A percentile compares a stretch with the other conserved stretches of the same genome.
Evolutionary conservation across 2,888 invertebrate genomes (phyloP).

Genomic region (Ophioninae sp.): DNA sequence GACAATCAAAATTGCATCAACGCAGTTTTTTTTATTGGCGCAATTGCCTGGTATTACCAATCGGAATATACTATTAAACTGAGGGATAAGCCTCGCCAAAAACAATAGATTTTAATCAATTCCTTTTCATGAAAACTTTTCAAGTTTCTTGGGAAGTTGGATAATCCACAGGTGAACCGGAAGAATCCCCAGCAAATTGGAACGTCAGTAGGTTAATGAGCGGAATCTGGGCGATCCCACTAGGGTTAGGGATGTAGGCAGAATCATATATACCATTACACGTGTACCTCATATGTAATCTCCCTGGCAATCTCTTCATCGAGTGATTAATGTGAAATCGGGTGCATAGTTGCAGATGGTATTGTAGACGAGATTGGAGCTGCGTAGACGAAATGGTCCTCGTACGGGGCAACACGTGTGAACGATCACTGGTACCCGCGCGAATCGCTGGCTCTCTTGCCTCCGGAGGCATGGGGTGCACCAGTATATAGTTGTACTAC

Average conservation of each 20-base stretch:
- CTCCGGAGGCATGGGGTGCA: conserved; percentile 35
- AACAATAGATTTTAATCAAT: not conserved
- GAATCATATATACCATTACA: not conserved
- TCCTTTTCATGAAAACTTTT: no score
- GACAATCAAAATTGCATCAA: not conserved
- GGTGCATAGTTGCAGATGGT: conserved; percentile 32
- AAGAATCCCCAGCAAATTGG: not conserved
- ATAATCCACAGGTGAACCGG: not conserved
- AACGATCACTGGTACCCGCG: conserved; percentile 64
- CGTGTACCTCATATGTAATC: conserved; percentile 3
- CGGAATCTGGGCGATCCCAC: not conserved
- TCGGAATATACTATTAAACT: not conserved
- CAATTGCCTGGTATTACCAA: not conserved
- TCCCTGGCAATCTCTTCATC: not conserved
- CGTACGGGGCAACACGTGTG: conserved; percentile 70
- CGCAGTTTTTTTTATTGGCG: not conserved
- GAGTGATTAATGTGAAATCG: conserved; percentile 37
- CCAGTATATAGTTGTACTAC: conserved; percentile 22
- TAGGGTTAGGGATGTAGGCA: not conserved
- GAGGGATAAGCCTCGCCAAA: not conserved
- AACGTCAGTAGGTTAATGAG: not conserved
- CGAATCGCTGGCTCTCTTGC: conserved; percentile 11
- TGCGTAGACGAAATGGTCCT: conserved; percentile 54
- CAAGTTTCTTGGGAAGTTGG: no score
- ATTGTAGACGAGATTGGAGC: conserved; percentile 33